Percentiles rank a stretch among this genome's conserved stretches.
Conservation (phyloP, 2,113 vertebrate genomes). For the Thryonomys swinderianus region DNA sequence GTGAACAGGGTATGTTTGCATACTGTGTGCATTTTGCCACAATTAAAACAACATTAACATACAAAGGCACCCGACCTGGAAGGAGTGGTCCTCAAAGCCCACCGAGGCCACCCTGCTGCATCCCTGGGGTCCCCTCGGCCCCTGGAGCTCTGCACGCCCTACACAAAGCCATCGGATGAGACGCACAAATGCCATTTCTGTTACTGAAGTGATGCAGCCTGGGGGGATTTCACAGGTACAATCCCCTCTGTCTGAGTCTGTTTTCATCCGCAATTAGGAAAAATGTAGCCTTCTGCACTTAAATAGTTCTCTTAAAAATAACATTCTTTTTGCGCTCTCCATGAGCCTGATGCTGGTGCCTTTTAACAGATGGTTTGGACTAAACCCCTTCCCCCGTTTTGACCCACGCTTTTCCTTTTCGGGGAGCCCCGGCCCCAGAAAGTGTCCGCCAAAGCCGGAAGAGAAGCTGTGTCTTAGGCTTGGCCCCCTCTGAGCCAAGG, state of each 20-base stretch:
- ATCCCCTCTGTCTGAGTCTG: background rate
- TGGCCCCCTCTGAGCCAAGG: rapidly evolving
- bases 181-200: rapidly evolving
- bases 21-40: rapidly evolving
- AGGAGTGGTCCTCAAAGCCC: rapidly evolving
- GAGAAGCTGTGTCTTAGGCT: rapidly evolving
- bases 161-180: rapidly evolving
- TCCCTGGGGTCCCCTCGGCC: rapidly evolving
- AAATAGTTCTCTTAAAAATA: conserved; percentile 39
- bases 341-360: background rate
- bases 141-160: rapidly evolving
- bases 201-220: background rate
- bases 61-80: rapidly evolving
- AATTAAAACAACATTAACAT: background rate
- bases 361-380: background rate
- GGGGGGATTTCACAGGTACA: background rate
- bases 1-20: rapidly evolving
- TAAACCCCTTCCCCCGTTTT: background rate
- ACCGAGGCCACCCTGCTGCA: rapidly evolving
- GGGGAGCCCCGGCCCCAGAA: background rate
- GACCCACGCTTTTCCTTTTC: background rate
- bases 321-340: background rate
- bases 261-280: background rate
- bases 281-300: background rate
- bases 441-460: rapidly evolving